A percentile compares a stretch with the other conserved stretches of the same genome.
Conservation (phyloP, 1,140 invertebrate genomes). For the Daktulosphaira vitifoliae region DNA sequence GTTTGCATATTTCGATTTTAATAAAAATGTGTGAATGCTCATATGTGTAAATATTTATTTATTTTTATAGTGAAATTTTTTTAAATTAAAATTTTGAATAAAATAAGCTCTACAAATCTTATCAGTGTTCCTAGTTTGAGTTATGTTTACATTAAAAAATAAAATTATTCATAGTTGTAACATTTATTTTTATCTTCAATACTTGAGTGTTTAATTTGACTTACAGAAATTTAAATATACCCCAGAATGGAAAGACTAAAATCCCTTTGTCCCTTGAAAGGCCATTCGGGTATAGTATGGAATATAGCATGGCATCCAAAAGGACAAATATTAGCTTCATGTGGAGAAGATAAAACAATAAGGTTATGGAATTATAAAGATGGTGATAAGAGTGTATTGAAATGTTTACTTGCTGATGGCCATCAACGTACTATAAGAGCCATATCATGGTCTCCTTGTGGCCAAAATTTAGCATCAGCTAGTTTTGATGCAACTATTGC, state of each 20-base stretch:
- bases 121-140: too few relatives aligned
- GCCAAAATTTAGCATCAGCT: conserved; percentile 83
- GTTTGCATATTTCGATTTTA: too few relatives aligned
- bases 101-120: too few relatives aligned
- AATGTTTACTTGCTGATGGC: conserved; percentile 77
- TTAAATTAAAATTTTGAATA: too few relatives aligned
- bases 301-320: conserved; percentile 87
- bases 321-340: conserved; percentile 72
- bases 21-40: too few relatives aligned
- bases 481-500: conserved; percentile 95
- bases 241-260: conserved; percentile 1
- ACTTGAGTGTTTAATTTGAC: conserved; percentile 5
- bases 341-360: conserved; percentile 90
- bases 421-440: conserved; percentile 88
- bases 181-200: too few relatives aligned
- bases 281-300: conserved; percentile 90
- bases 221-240: conserved; percentile 2
- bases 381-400: conserved; percentile 61
- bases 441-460: conserved; percentile 89
- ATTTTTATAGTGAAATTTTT: too few relatives aligned
- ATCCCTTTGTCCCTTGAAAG: conserved; percentile 48
- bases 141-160: too few relatives aligned
- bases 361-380: conserved; percentile 74
- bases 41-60: too few relatives aligned
- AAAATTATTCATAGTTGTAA: too few relatives aligned